Conservation (phyloP, 2,888 invertebrate species). For the Rhyacophila evoluta region DNA sequence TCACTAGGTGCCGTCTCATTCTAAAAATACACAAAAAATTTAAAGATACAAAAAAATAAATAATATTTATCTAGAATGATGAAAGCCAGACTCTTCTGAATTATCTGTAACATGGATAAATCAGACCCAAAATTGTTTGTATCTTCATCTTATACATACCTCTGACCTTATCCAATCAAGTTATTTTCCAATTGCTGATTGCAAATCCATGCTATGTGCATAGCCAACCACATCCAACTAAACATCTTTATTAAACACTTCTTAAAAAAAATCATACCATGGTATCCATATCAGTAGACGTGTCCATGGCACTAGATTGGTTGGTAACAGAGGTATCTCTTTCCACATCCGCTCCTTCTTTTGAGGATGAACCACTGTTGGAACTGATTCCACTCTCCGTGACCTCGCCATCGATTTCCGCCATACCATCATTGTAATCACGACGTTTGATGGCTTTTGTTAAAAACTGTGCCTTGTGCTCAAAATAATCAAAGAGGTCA, state of each 20-base stretch:
- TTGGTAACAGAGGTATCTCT: background rate
- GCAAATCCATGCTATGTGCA: too few species aligned
- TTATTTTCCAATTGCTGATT: too few species aligned
- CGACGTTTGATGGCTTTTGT: constrained; percentile 83
- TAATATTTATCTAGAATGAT: too few species aligned
- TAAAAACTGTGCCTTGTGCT: constrained; percentile 82
- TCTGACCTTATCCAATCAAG: too few species aligned
- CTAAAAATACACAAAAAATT: background rate
- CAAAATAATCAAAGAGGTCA: constrained; percentile 86
- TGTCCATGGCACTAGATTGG: background rate
- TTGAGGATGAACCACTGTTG: background rate
- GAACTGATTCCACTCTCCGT: constrained; percentile 60
- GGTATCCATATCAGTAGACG: background rate
- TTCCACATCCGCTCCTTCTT: background rate
- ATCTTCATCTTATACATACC: too few species aligned
- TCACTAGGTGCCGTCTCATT: background rate
- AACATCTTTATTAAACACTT: too few species aligned
- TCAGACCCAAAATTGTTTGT: too few species aligned
- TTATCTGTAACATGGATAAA: too few species aligned
- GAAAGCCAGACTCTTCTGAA: too few species aligned
- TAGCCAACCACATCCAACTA: too few species aligned
- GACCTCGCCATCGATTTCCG: constrained; percentile 87
- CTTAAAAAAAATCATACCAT: too few species aligned
- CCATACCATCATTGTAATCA: constrained; percentile 88
- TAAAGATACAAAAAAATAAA: background rate